Conservation (phyloP, 2,888 invertebrate species). For the Plebejus argus region DNA sequence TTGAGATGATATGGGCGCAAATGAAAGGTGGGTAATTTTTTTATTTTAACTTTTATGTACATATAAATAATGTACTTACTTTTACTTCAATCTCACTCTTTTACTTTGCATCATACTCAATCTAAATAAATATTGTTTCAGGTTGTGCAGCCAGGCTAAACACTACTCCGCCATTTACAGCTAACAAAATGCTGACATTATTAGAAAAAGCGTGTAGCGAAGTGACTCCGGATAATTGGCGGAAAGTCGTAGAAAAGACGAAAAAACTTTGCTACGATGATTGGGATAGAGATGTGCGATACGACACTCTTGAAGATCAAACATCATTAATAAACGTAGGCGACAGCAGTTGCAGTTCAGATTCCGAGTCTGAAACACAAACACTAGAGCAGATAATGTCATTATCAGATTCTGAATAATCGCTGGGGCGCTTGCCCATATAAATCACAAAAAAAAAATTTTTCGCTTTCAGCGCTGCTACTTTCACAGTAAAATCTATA, state of each 20-base stretch:
- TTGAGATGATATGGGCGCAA: no score
- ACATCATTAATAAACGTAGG: no score
- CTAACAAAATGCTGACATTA: constrained; percentile 39
- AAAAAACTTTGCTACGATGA: constrained; percentile 21
- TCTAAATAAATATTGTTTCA: background rate
- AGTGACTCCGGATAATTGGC: constrained; percentile 19
- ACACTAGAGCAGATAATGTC: no score
- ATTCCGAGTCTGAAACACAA: no score
- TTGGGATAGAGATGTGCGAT: background rate
- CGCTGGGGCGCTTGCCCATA: no score
- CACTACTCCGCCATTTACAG: constrained; percentile 36
- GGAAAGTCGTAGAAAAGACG: constrained; percentile 20
- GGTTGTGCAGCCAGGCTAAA: constrained; percentile 32
- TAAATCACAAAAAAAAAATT: no score
- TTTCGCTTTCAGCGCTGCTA: no score
- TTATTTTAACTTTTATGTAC: constrained; percentile 27
- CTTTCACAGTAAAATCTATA: no score
- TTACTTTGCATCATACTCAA: background rate
- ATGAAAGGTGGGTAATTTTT: constrained; percentile 17
- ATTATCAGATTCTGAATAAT: no score
- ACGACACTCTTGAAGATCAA: background rate
- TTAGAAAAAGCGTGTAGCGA: constrained; percentile 27
- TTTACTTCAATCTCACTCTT: constrained; percentile 32
- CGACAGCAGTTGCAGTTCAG: no score
- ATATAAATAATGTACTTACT: constrained; percentile 31